phyloP scores from a whole-genome alignment of 2,113 vertebrate genomes.

The Speoplatyrhinus poulsoni region DNA sequence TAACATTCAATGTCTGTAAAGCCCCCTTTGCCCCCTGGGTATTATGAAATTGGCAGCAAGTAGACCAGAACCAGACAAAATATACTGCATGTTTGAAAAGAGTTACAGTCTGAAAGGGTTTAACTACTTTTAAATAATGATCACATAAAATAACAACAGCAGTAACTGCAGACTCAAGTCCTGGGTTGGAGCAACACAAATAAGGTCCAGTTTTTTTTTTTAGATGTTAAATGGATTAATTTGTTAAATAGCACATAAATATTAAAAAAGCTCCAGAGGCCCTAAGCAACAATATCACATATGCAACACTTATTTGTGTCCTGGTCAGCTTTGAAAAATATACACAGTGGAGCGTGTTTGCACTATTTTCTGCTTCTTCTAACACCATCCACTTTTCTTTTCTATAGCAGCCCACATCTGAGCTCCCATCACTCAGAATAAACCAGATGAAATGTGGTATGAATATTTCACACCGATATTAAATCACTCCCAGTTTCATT shows the following conservation, averaged over 20 bases:
- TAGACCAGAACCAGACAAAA: slow-evolving; percentile 27
- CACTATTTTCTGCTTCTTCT: background rate
- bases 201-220: too few species aligned
- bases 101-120: background rate
- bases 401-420: slow-evolving; percentile 48
- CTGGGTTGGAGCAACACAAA: too few species aligned
- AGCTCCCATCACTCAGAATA: slow-evolving; percentile 46
- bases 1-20: too few species aligned
- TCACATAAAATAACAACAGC: too few species aligned
- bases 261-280: too few species aligned
- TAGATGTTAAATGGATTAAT: too few species aligned
- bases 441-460: slow-evolving; percentile 60
- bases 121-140: too few species aligned
- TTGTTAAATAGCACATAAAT: too few species aligned
- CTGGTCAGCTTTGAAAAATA: background rate
- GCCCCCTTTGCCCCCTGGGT: too few species aligned
- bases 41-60: slow-evolving; percentile 27
- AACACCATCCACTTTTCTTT: background rate
- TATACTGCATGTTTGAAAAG: slow-evolving; percentile 3
- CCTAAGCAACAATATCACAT: too few species aligned
- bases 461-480: slow-evolving; percentile 68
- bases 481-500: slow-evolving; percentile 60
- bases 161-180: too few species aligned
- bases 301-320: too few species aligned
- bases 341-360: background rate